Conservation (phyloP, 30 jellyfish, hydroid and myxozoan genomes). For the Catostylus mosaicus region DNA sequence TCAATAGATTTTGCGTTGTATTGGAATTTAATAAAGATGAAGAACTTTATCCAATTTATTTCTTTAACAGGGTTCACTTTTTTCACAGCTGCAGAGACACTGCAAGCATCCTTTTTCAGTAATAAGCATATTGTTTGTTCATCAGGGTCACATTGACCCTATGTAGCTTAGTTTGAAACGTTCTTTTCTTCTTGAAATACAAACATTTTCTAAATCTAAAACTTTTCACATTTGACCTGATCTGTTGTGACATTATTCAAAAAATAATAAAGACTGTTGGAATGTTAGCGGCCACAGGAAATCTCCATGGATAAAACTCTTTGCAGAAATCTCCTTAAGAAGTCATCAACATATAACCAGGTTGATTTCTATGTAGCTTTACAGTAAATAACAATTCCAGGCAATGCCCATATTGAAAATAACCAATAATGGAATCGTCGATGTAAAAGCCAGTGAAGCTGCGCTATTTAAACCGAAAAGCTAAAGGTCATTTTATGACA, state of each 20-base stretch:
- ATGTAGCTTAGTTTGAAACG: not conserved
- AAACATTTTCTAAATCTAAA: not conserved
- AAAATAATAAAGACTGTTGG: not conserved
- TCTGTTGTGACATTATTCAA: no score
- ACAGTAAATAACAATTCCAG: no score
- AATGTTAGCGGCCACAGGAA: not conserved
- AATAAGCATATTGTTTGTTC: not conserved
- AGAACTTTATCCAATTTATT: not conserved
- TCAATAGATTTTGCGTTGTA: not conserved
- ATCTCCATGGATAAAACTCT: not conserved
- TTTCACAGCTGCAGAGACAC: not conserved
- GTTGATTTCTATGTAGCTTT: no score
- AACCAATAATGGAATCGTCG: no score
- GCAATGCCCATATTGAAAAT: no score
- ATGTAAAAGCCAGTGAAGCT: no score
- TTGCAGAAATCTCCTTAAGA: no score
- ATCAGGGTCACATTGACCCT: slow-evolving; percentile 12
- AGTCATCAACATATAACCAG: no score
- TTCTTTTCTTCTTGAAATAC: not conserved
- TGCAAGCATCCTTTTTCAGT: not conserved
- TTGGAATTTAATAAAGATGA: not conserved
- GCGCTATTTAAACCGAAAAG: no score
- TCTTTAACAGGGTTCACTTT: not conserved
- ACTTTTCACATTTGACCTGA: not conserved
- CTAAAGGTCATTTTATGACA: no score